phyloP scores from a whole-genome alignment of 2,888 invertebrate species.

The Conistra vaccinii region DNA sequence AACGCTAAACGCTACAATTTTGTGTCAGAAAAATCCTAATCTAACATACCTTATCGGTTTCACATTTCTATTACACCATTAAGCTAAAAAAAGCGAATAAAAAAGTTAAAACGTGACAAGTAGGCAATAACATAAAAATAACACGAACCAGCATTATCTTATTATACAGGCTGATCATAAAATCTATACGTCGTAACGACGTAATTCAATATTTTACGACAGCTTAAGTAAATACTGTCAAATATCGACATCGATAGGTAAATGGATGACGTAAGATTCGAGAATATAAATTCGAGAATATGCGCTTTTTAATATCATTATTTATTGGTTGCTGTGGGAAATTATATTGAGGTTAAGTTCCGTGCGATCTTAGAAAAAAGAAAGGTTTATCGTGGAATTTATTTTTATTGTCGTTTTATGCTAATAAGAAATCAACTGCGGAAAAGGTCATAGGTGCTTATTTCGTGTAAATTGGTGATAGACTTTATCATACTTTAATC shows the following conservation, averaged over 20 bases:
- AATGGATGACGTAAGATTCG: slow-evolving; percentile 44
- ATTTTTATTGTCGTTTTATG: slow-evolving; percentile 34
- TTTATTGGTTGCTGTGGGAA: slow-evolving; percentile 53
- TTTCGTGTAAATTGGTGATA: slow-evolving; percentile 20
- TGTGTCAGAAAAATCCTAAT: not conserved
- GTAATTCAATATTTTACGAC: slow-evolving; percentile 70
- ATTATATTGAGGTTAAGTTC: slow-evolving; percentile 49
- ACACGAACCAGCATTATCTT: slow-evolving; percentile 58
- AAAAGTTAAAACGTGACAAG: slow-evolving; percentile 45
- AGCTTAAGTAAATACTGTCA: slow-evolving; percentile 68
- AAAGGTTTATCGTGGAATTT: slow-evolving; percentile 32
- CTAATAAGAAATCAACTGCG: slow-evolving; percentile 14
- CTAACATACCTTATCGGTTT: slow-evolving; percentile 22
- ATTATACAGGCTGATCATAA: slow-evolving; percentile 60
- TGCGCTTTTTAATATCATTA: slow-evolving; percentile 47
- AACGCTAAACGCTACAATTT: too few relatives aligned
- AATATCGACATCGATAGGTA: slow-evolving; percentile 59
- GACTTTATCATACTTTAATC: not conserved
- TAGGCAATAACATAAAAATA: slow-evolving; percentile 58
- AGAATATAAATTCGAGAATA: too few relatives aligned
- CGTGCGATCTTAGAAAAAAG: slow-evolving; percentile 29
- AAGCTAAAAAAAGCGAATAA: slow-evolving; percentile 35
- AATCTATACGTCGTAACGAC: slow-evolving; percentile 53
- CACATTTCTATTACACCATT: slow-evolving; percentile 17
- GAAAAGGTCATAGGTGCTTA: slow-evolving; percentile 11